These are phyloP conservation scores for Standfussiana lucernea DNA, from an alignment of 2,888 invertebrate genomes.

Conservation along the genomic window DNA sequence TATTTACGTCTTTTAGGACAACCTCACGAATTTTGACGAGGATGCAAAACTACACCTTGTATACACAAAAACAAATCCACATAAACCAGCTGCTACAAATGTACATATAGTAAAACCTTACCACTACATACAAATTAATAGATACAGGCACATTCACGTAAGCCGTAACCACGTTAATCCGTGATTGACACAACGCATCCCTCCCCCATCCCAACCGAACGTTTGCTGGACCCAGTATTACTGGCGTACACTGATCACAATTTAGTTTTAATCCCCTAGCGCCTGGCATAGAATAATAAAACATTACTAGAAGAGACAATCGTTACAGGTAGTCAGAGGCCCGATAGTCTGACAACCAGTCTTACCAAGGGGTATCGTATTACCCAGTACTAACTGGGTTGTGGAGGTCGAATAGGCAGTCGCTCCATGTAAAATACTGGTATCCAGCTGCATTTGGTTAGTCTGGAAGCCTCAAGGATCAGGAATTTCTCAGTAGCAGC, in stretches of 20 bases:
- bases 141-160: slow-evolving; percentile 18
- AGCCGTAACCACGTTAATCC: slow-evolving; percentile 51
- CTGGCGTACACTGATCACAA: slow-evolving; percentile 65
- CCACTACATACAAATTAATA: slow-evolving; percentile 23
- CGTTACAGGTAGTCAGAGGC: neutral
- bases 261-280: slow-evolving; percentile 66
- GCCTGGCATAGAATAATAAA: slow-evolving; percentile 1
- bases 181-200: slow-evolving; percentile 54
- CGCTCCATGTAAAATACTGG: neutral
- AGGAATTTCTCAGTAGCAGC: no score
- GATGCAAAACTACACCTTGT: no score
- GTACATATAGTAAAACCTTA: neutral
- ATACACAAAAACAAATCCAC: neutral
- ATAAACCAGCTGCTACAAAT: slow-evolving; percentile 8
- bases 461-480: no score
- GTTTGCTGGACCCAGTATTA: slow-evolving; percentile 56
- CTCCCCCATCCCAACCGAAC: slow-evolving; percentile 18
- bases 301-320: slow-evolving; percentile 15
- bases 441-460: neutral
- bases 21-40: no score
- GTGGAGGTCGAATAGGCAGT: neutral
- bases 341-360: neutral
- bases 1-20: no score
- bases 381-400: neutral
- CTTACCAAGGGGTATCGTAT: neutral